Evolutionary conservation across 1,140 invertebrate genomes (phyloP), one percentile per base, ranked within the genome.

Genomic region (Lucilia sericata): DNA sequence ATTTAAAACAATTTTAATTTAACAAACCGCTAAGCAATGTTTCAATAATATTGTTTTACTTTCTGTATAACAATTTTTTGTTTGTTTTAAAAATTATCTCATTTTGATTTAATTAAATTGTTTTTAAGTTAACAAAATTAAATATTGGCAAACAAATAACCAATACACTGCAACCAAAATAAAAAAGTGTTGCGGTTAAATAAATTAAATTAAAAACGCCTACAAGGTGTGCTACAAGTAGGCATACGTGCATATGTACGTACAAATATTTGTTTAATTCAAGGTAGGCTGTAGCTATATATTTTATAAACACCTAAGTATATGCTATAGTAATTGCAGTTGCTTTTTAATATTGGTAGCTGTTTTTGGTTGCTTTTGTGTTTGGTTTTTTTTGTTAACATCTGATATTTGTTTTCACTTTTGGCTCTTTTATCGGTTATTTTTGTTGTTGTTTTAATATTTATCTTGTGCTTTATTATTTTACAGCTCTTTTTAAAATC

Each of bases 201-300:
- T 70, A 70, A 70, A 70, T 70, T 70, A 70, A 70, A 70, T 8
- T 42, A 70, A 70, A 14, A 70, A 70, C 60, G 17, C 60, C 60
- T 19, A 70, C 25, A 19, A 70, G 51, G 19, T 70, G 21, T 19
- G 60, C 60, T 10, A 65, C 13, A n/a, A n/a, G 5, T n/a, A 30
- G 1, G 3, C 1, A 30, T 30, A 30, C 25, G 25, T 65, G n/a
- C n/a, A n/a, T n/a, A 14, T n/a, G 3, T 2, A 30, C 25, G 3
- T 30, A 30, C 25, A 65, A 65, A n/a, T 5, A 7, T 65, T 65
- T n/a, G 5, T 65, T 70, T 19, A 21, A 9, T 19, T 9, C 19
- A 19, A 70, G 17, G 60, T 70, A 70, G 60, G 60, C 55, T 17
- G 5, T n/a, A 30, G 25, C 25, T 30, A 30, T 2, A 30, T 30